Evolutionary conservation across 2,797 vertebrate species (phyloP), one percentile per base, ranked within the genome.

Genomic region (Pampus argenteus): DNA sequence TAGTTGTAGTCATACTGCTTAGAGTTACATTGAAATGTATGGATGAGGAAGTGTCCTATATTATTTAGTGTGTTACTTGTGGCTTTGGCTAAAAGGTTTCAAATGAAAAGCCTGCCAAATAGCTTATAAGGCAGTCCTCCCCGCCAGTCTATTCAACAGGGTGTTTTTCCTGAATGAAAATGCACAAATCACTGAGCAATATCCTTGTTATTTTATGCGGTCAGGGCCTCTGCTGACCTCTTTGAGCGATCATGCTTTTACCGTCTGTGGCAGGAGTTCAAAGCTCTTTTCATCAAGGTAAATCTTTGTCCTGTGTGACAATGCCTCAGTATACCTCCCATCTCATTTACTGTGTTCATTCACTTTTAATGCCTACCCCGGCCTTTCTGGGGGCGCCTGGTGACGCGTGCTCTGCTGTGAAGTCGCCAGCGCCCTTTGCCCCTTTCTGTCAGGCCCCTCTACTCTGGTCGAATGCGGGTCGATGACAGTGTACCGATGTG

Each of bases 101-200:
- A 45, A 51, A 52, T 75, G 31, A 51, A 22, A 44, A n/a, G 17
- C 3, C 56, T 31, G 29, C 75, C 50, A 70, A 82, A 78, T 25
- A 59, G 51, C 70, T 68, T 70, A 17, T 66, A 55, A 72, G 65
- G 47, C 73, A 64, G 60, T 77, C 47, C 47, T 47, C 42, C 58
- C 45, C n/a, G 29, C 71, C 62, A 54, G 52, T 57, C 47, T 54
- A 60, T 78, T 79, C 58, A 78, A 71, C 54, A 9, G 73, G 59
- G n/a, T 73, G 67, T 86, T 84, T 86, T 86, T 69, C 74, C 71
- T 84, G 70, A 86, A 82, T 81, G 79, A 86, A 87, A 86, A 77
- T 26, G 75, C 86, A 83, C 84, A 88, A 88, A 84, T 89, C 85
- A 85, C 71, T 70, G 69, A 89, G 78, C 88, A 66, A 79, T 86